phyloP scores from a whole-genome alignment of 2,888 invertebrate species.

The Deladenus siricidicola region DNA sequence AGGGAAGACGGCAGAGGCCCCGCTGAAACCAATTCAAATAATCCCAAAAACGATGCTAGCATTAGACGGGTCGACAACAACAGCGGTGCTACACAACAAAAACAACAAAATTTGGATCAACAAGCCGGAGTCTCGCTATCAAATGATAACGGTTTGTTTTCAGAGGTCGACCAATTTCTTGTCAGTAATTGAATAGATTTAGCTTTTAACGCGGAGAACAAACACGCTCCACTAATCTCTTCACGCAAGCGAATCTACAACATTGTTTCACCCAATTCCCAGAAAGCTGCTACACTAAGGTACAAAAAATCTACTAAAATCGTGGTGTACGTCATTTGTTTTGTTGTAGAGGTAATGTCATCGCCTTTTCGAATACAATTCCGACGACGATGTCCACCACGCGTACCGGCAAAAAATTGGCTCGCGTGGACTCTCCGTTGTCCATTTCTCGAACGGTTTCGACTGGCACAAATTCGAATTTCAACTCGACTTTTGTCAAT shows the following conservation, averaged over 20 bases:
- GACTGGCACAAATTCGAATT: too few relatives aligned
- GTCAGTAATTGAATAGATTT: not conserved
- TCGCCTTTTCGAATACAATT: too few relatives aligned
- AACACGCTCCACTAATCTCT: constrained; percentile 32
- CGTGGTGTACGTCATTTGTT: too few relatives aligned
- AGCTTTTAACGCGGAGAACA: not conserved
- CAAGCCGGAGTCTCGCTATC: too few relatives aligned
- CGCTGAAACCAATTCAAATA: not conserved
- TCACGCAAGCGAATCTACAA: constrained; percentile 24
- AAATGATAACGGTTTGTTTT: too few relatives aligned
- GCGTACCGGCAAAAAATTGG: too few relatives aligned
- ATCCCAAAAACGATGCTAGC: not conserved
- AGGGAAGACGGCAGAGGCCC: not conserved
- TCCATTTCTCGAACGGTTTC: too few relatives aligned
- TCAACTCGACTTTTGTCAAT: not conserved
- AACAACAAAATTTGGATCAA: too few relatives aligned
- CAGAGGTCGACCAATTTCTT: too few relatives aligned
- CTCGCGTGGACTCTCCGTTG: too few relatives aligned
- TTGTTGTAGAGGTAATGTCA: not conserved
- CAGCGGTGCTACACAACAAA: not conserved
- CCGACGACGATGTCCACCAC: too few relatives aligned
- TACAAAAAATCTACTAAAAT: too few relatives aligned
- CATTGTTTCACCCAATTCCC: constrained; percentile 10
- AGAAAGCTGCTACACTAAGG: not conserved
- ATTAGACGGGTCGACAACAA: not conserved